phyloP scores from a whole-genome alignment of 1,140 invertebrate species.

The Sinonovacula constricta region DNA sequence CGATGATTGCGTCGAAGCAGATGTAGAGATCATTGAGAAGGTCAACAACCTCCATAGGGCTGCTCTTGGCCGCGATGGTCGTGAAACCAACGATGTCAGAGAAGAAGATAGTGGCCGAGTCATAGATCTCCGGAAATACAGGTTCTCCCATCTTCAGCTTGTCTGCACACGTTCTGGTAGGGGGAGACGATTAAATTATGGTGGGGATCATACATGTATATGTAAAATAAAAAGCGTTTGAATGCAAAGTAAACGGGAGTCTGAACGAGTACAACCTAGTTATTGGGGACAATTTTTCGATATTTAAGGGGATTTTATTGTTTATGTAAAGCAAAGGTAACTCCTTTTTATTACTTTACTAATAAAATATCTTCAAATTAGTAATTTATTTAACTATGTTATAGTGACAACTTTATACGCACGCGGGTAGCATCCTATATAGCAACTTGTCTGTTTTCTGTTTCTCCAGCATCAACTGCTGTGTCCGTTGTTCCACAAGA shows the following conservation, averaged over 20 bases:
- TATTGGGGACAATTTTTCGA: too few relatives aligned
- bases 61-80: constrained; percentile 95
- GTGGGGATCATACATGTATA: too few relatives aligned
- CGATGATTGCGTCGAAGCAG: constrained; percentile 96
- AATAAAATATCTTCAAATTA: too few relatives aligned
- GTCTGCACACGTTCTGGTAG: constrained; percentile 67
- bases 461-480: constrained; percentile 93
- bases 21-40: constrained; percentile 97
- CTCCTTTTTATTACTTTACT: too few relatives aligned
- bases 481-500: constrained; percentile 91
- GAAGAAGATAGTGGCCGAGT: constrained; percentile 97
- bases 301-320: too few relatives aligned
- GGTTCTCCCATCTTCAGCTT: constrained; percentile 90
- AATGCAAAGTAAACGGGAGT: too few relatives aligned
- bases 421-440: constrained; percentile 94
- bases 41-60: constrained; percentile 88
- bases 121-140: constrained; percentile 96
- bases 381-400: too few relatives aligned
- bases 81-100: constrained; percentile 99
- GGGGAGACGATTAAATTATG: too few relatives aligned
- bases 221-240: too few relatives aligned
- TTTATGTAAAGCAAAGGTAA: too few relatives aligned
- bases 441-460: constrained; percentile 94
- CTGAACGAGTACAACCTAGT: too few relatives aligned
- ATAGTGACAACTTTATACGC: too few relatives aligned